These are phyloP conservation scores for Chlorodrepanis virens DNA, from an alignment of 2,113 vertebrate species.

Conservation along the genomic window DNA sequence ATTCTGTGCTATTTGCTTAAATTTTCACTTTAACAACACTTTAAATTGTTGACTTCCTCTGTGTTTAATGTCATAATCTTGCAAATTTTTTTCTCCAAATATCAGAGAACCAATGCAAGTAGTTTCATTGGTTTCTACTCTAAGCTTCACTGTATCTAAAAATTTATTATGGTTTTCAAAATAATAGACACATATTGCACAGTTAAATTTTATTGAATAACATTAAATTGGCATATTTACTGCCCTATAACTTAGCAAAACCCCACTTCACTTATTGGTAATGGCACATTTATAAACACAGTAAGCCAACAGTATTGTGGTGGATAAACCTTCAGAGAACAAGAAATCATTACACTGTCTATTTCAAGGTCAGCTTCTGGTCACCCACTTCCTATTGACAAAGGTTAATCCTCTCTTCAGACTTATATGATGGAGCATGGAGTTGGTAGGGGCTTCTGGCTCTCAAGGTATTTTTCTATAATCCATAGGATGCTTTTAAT, in stretches of 20 bases:
- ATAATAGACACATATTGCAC: neutral
- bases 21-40: neutral
- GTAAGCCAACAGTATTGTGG: neutral
- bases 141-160: neutral
- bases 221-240: neutral
- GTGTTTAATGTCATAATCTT: neutral
- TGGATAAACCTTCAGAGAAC: neutral
- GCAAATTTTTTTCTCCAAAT: neutral
- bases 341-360: neutral
- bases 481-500: neutral
- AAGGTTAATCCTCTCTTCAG: neutral
- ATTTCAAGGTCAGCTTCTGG: neutral
- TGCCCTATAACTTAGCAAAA: neutral
- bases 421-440: fast-evolving
- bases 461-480: neutral
- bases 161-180: neutral
- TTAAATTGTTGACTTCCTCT: neutral
- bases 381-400: neutral
- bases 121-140: neutral
- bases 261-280: neutral
- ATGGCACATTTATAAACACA: neutral
- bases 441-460: neutral
- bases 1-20: neutral
- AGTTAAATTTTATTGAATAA: neutral
- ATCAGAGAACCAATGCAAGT: neutral